These are phyloP conservation scores for Coregonus ussuriensis DNA, from an alignment of 2,797 vertebrate genomes.

Conservation along the genomic window DNA sequence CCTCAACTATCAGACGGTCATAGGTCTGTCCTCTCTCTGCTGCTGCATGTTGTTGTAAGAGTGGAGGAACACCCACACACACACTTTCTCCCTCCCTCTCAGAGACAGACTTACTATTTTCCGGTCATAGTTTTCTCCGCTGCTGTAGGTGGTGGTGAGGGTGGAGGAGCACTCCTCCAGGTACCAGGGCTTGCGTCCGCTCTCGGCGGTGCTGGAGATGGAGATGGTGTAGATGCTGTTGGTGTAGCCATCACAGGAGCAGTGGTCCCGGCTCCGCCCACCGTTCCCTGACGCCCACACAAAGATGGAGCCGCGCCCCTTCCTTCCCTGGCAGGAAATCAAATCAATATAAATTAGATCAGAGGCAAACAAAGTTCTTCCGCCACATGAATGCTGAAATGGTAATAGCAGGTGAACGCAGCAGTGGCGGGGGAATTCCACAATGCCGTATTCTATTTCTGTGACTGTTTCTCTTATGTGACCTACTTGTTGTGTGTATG, in stretches of 20 bases:
- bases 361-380: constrained; percentile 35
- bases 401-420: constrained; percentile 16
- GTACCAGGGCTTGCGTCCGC: constrained; percentile 97
- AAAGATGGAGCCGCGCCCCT: constrained; percentile 93
- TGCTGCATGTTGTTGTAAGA: not conserved
- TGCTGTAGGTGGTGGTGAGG: constrained; percentile 97
- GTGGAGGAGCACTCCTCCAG: constrained; percentile 97
- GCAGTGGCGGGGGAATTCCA: no score
- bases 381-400: not conserved
- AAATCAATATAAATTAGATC: constrained; percentile 44
- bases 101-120: constrained; percentile 85
- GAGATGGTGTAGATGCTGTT: constrained; percentile 99
- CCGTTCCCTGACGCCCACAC: constrained; percentile 98
- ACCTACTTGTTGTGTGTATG: no score
- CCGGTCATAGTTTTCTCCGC: constrained; percentile 95
- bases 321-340: constrained; percentile 84
- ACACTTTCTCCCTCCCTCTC: constrained; percentile 11
- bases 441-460: no score
- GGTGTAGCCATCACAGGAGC: constrained; percentile 97
- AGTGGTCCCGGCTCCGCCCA: constrained; percentile 95
- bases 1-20: not conserved
- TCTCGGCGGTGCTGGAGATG: constrained; percentile 98
- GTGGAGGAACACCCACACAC: constrained; percentile 9
- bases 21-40: no score
- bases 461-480: no score